These are phyloP conservation scores for Etheostoma perlongum DNA, from an alignment of 2,797 vertebrate genomes.

Conservation along the genomic window DNA sequence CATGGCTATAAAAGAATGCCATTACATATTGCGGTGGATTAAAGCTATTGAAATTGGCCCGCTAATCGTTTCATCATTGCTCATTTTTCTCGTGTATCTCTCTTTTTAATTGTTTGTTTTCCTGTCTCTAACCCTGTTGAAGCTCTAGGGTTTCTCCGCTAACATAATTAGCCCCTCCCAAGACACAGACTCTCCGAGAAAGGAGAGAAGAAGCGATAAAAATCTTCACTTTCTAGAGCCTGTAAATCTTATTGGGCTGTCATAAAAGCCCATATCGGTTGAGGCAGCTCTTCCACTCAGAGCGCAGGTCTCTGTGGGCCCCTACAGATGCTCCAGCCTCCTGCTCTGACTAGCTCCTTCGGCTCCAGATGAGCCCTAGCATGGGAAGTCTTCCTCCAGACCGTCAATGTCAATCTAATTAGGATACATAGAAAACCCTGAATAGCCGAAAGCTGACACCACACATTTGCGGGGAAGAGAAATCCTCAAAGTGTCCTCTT, in stretches of 20 bases:
- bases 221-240: conserved; percentile 91
- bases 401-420: conserved; percentile 94
- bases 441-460: conserved; percentile 91
- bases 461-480: conserved; percentile 87
- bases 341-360: conserved; percentile 85
- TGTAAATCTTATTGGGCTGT: conserved; percentile 92
- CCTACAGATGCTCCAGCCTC: conserved; percentile 87
- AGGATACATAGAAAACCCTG: conserved; percentile 86
- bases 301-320: conserved; percentile 83
- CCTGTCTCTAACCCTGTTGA: conserved; percentile 94
- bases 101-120: conserved; percentile 94
- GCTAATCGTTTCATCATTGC: conserved; percentile 79
- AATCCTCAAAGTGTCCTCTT: conserved; percentile 90
- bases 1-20: conserved; percentile 42
- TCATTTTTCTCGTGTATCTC: conserved; percentile 84
- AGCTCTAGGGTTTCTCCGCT: conserved; percentile 94
- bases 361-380: conserved; percentile 86
- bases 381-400: conserved; percentile 89
- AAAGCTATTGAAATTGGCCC: conserved; percentile 66
- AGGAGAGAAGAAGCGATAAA: conserved; percentile 91
- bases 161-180: conserved; percentile 97
- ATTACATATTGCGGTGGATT: conserved; percentile 54
- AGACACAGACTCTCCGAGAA: conserved; percentile 92
- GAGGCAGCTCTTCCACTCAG: conserved; percentile 86
- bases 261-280: conserved; percentile 94